Percentiles rank a stretch among this genome's conserved stretches.
These are phyloP conservation scores for Cossypha heuglini DNA, from an alignment of 2,797 vertebrate species.

Conservation along the genomic window DNA sequence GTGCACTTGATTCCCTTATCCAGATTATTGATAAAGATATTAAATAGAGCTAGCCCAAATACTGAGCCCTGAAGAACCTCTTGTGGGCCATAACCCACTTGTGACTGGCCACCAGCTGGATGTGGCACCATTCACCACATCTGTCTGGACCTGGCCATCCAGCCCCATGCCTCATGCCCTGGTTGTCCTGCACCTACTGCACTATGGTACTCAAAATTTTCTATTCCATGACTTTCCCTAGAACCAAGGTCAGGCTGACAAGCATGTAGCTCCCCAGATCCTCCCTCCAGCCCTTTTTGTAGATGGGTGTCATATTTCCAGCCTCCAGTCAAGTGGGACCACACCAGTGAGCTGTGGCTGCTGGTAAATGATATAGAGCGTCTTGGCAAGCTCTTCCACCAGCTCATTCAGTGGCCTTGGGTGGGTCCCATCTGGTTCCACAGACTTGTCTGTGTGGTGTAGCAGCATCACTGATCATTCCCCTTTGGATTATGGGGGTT, in stretches of 20 bases:
- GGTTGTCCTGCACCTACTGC: not conserved
- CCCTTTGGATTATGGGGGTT: not conserved
- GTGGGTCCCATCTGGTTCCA: not conserved
- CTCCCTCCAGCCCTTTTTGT: not conserved
- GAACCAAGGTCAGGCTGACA: not conserved
- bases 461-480: rapidly evolving
- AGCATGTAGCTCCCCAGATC: not conserved
- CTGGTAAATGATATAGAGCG: not conserved
- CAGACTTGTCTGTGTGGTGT: not conserved
- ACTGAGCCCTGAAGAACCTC: too few species aligned
- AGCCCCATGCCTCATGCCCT: not conserved
- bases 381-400: not conserved
- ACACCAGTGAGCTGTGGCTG: not conserved
- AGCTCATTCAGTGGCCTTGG: not conserved
- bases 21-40: not conserved
- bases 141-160: not conserved
- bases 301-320: not conserved
- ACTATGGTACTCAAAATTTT: not conserved
- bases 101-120: not conserved
- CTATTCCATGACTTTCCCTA: not conserved
- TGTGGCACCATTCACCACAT: not conserved
- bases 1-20: not conserved
- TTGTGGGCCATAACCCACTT: not conserved
- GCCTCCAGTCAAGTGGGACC: not conserved
- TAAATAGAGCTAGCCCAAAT: too few species aligned